These are phyloP conservation scores for Smittia sp. DNA, from an alignment of 2,888 invertebrate species.

Conservation along the genomic window DNA sequence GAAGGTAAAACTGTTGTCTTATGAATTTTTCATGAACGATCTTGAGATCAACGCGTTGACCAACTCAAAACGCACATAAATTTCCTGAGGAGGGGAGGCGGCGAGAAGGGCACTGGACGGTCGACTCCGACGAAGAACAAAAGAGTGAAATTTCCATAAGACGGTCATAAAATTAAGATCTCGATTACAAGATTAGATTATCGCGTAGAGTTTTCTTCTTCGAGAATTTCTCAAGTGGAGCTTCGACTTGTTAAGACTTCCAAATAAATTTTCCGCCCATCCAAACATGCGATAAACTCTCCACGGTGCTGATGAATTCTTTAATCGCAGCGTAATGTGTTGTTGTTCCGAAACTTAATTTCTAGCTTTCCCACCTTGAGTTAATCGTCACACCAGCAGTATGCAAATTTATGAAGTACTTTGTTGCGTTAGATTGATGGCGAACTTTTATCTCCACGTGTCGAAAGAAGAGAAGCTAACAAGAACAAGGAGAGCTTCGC, in stretches of 20 bases:
- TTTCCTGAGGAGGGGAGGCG: conserved; percentile 16
- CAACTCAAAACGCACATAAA: conserved; percentile 34
- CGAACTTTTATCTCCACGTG: no score
- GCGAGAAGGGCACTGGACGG: no score
- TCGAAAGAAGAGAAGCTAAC: no score
- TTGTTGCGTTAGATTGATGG: no score
- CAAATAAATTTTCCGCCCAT: conserved; percentile 20
- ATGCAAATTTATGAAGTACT: no score
- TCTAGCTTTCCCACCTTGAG: no score
- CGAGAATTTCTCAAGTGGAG: background rate
- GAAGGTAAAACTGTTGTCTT: conserved; percentile 2
- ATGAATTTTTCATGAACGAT: conserved; percentile 37
- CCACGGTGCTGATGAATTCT: no score
- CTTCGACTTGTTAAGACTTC: background rate
- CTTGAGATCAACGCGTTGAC: conserved; percentile 12
- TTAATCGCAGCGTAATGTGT: no score
- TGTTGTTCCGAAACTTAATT: no score
- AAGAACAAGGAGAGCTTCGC: no score
- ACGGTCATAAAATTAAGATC: conserved; percentile 38
- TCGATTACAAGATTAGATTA: conserved; percentile 38
- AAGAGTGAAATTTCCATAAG: conserved; percentile 37
- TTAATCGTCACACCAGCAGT: no score
- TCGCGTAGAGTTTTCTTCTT: conserved; percentile 1
- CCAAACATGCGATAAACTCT: conserved; percentile 13
- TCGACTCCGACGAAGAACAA: conserved; percentile 28